These are phyloP conservation scores for Borostomias antarcticus DNA, from an alignment of 2,797 vertebrate genomes.

Conservation along the genomic window DNA sequence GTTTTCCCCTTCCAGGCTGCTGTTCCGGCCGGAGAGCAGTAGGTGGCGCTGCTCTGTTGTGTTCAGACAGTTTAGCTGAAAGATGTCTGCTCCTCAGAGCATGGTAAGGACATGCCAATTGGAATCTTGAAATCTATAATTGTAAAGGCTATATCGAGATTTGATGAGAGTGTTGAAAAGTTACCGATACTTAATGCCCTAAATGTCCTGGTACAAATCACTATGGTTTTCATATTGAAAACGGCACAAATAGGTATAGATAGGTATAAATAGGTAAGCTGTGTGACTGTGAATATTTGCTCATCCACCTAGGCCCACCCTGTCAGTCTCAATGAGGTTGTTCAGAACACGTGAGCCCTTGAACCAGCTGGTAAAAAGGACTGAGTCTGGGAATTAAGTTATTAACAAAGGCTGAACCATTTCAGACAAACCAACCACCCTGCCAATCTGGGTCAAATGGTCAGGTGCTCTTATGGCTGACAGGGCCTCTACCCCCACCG, in stretches of 20 bases:
- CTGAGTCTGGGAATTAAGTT: background rate
- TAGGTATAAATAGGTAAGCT: too few species aligned
- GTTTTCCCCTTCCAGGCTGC: constrained; percentile 35
- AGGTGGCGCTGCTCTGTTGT: constrained; percentile 69
- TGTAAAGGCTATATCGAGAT: background rate
- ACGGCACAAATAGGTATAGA: too few species aligned
- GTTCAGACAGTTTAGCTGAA: background rate
- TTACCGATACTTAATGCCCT: too few species aligned
- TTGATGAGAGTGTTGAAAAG: too few species aligned
- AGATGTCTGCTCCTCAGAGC: background rate
- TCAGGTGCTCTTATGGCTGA: constrained; percentile 26
- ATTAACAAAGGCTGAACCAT: constrained; percentile 23
- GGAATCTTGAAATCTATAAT: background rate
- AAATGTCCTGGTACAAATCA: background rate
- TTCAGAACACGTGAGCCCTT: constrained; percentile 24
- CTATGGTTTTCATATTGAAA: background rate
- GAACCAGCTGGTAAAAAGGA: background rate
- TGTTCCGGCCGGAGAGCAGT: constrained; percentile 41
- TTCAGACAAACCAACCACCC: constrained; percentile 27
- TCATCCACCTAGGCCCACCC: constrained; percentile 25
- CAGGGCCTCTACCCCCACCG: constrained; percentile 26
- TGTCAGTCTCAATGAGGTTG: constrained; percentile 15
- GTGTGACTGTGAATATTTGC: constrained; percentile 13
- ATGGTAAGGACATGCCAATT: too few species aligned
- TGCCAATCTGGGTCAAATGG: constrained; percentile 29